Evolutionary conservation across 2,113 vertebrate species (phyloP).

Genomic region (Circaetus gallicus): DNA sequence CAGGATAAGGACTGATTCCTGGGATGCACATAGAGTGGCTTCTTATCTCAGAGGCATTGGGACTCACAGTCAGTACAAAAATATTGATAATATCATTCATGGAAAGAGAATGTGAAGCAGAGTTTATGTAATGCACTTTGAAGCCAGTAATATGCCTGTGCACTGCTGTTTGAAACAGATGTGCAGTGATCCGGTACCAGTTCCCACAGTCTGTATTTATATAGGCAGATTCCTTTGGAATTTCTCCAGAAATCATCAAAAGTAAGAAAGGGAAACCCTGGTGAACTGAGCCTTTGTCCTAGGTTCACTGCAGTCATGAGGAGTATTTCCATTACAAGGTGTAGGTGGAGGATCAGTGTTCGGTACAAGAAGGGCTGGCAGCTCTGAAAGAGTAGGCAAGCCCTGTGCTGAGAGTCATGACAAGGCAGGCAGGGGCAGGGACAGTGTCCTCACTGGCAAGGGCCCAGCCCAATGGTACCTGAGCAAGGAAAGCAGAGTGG

Average conservation of each 20-base stretch:
- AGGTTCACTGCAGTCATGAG: background rate
- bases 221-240: background rate
- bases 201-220: background rate
- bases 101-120: background rate
- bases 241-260: background rate
- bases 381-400: background rate
- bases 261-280: background rate
- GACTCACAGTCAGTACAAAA: background rate
- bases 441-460: background rate
- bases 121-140: background rate
- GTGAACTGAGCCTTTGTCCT: background rate
- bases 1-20: background rate
- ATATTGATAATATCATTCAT: background rate
- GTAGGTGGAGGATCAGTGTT: background rate
- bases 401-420: background rate
- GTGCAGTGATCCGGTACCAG: background rate
- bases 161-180: background rate
- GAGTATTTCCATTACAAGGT: background rate
- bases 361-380: background rate
- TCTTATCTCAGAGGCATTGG: background rate
- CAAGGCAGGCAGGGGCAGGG: background rate
- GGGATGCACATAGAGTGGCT: background rate
- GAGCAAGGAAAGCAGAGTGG: background rate
- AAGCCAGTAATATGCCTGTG: background rate
- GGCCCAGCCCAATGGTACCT: too few species aligned